Base-by-base conservation (phyloP, 2,888 invertebrate species). In the Campoplex capitator region DNA sequence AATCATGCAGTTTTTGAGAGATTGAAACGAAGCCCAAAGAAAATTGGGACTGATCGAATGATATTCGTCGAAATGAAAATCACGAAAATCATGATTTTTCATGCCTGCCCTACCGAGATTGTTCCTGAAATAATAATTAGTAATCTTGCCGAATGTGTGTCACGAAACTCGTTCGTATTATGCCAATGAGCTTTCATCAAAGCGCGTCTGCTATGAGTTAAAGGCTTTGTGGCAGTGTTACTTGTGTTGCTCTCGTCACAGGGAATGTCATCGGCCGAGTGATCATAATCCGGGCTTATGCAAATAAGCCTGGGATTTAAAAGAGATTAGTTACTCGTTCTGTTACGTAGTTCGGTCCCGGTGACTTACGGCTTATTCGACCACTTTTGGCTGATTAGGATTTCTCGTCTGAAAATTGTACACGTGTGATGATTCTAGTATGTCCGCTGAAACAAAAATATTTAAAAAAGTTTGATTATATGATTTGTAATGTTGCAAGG, bases 311-410 rank as follows among this genome's bases (percentile, higher is more conserved):
- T 85, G 88, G 85, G 90, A 91, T 92, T 92, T 92, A 87, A 85
- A 79, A 83, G 88, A 91, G 92, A 92, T 92, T 93, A 92, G 92
- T 92, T 93, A 93, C 90, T 91, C 92, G 90, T 92, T 92, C 90
- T 88, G 90, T 89, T 32, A 81, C 86, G 88, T 85, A 90, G 89
- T 90, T 89, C 62, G 88, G 91, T 88, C 87, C 90, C 84, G 89
- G 84, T 89, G 90, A 90, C 89, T 91, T 88, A 88, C 88, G 83
- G 89, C 84, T 90, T 84, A 86, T 58, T 81, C 58, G 23, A 38
- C 71, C 76, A 68, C 71, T 51, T 51, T 71, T 76, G 83, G 77
- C 77, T 80, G 83, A 80, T 80, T 32, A 65, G 76, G 80, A 79
- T 71, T 54, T 83, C 83, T 79, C 76, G 48, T 76, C 48, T 71